Base-by-base conservation (phyloP, 2,797 vertebrate genomes). In the Lacerta bilineata region DNA sequence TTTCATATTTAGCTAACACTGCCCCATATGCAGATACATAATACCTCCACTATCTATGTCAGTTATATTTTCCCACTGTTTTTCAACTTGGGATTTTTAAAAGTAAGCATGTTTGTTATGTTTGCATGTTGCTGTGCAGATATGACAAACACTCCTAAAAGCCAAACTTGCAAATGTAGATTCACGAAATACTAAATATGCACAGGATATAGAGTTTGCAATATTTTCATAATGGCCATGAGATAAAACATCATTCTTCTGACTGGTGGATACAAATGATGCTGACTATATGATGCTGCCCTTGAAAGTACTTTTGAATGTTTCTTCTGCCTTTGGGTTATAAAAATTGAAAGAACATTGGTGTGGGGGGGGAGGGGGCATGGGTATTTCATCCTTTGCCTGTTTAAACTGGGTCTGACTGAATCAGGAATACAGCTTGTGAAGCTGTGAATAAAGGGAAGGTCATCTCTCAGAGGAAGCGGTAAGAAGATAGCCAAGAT, bases 361-460 rank as follows among this genome's bases (percentile, higher is more conserved):
- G 83, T 36, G 10, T 10, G 8, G 41, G 18, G 39, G 11, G 39
- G 17, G 17, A 3, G 80, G 59, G 27, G 33, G 0, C n/a, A 77
- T 41, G 78, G 36, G 76, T 90, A 75, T 86, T 55, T 91, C 1
- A 43, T 86, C 41, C 77, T 82, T 87, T 33, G 75, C 64, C 77
- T 91, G 8, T 75, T 43, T 84, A 87, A 80, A 41, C 43, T 72
- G 68, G 46, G 66, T 77, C 59, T 80, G 46, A 23, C 33, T 71
- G 68, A 41, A 41, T 25, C 27, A 33, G n/a, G 36, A 80, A 80
- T 80, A 41, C 66, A 92, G 86, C 43, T 46, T 55, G 41, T 85
- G 78, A 87, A 13, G 11, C 64, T 81, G 43, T 87, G 59, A 3
- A 13, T 88, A 66, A 91, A 91, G 71, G 86, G 43, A 85, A 91